Conservation (phyloP, 2,113 vertebrate species). For the Cyanistes caeruleus region DNA sequence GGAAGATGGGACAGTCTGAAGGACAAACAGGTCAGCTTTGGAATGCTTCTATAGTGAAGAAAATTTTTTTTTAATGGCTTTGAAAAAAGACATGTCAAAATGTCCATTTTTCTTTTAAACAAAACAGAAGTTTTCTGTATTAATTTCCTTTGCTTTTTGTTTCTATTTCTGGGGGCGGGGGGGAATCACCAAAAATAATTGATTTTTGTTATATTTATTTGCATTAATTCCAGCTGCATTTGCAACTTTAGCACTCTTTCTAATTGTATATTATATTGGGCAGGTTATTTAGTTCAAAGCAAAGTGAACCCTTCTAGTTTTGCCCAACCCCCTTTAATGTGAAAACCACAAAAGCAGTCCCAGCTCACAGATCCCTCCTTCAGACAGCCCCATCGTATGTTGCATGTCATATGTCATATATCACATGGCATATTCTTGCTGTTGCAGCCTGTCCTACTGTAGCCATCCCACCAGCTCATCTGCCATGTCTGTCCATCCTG, state of each 20-base stretch:
- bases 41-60: not conserved
- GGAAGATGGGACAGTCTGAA: not conserved
- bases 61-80: not conserved
- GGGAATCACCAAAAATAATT: not conserved
- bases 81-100: not conserved
- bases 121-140: not conserved
- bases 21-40: not conserved
- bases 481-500: not conserved
- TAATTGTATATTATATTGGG: not conserved
- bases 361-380: not conserved
- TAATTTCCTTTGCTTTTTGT: not conserved
- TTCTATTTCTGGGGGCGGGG: not conserved
- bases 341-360: not conserved
- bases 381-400: not conserved
- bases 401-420: too few relatives aligned
- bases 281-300: not conserved
- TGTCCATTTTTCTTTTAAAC: not conserved
- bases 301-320: not conserved
- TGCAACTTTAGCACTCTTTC: not conserved
- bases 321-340: not conserved
- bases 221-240: not conserved
- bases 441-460: not conserved
- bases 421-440: not conserved
- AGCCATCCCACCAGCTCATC: not conserved
- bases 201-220: not conserved